phyloP scores from a whole-genome alignment of 2,113 vertebrate genomes.

The Hippoglossus stenolepis region DNA sequence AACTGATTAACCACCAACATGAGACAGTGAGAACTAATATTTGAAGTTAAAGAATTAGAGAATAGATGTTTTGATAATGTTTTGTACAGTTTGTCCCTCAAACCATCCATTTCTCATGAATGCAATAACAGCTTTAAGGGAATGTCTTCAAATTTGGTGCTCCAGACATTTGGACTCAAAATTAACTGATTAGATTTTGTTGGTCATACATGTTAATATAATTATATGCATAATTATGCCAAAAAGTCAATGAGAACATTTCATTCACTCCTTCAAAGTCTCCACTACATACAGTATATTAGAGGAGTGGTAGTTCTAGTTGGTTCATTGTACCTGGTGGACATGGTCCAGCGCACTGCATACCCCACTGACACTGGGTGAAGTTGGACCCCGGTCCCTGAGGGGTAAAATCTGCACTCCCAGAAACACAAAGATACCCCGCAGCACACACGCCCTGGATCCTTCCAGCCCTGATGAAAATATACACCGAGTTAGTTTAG shows the following conservation, averaged over 20 bases:
- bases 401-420: conserved; percentile 85
- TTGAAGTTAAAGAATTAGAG: too few relatives aligned
- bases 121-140: too few relatives aligned
- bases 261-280: too few relatives aligned
- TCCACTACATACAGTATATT: too few relatives aligned
- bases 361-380: conserved; percentile 82
- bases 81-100: too few relatives aligned
- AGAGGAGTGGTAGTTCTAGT: not conserved
- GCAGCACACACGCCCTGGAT: conserved; percentile 88
- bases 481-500: not conserved
- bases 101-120: not conserved
- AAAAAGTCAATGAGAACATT: not conserved
- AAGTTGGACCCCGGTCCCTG: conserved; percentile 55
- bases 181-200: not conserved
- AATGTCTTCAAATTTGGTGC: too few relatives aligned
- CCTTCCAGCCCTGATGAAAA: conserved; percentile 81
- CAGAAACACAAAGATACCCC: conserved; percentile 88
- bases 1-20: too few relatives aligned
- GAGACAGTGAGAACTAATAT: too few relatives aligned
- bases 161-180: too few relatives aligned
- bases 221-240: not conserved
- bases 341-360: conserved; percentile 85
- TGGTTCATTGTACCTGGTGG: conserved; percentile 84
- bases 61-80: too few relatives aligned
- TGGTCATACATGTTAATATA: not conserved